These are phyloP conservation scores for Drosophila ananassae DNA, from an alignment of 1,140 invertebrate species.

Conservation along the genomic window DNA sequence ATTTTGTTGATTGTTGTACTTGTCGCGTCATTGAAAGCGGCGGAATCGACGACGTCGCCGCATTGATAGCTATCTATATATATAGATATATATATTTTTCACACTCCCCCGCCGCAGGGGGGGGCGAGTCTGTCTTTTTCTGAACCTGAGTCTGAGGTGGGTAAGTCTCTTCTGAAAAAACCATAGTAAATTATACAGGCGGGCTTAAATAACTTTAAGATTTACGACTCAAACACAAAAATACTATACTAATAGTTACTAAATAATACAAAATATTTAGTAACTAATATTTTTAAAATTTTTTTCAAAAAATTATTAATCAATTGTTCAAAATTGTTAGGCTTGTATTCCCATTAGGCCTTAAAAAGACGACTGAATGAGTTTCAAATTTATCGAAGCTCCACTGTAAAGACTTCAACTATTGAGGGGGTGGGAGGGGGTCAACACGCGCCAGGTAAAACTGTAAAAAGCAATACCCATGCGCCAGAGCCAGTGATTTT, in stretches of 20 bases:
- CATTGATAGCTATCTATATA: slow-evolving; percentile 36
- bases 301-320: neutral
- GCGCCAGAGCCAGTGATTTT: slow-evolving; percentile 18
- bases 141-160: neutral
- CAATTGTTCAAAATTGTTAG: too few relatives aligned
- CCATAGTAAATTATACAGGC: neutral
- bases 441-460: slow-evolving; percentile 25
- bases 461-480: slow-evolving; percentile 33
- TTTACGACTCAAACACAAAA: neutral
- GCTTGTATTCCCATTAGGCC: too few relatives aligned
- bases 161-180: slow-evolving; percentile 30
- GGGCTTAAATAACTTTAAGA: neutral
- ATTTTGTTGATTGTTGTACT: slow-evolving; percentile 48
- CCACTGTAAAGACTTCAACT: slow-evolving; percentile 10
- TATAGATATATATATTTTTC: neutral
- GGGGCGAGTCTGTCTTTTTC: slow-evolving; percentile 2
- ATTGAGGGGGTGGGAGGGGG: neutral
- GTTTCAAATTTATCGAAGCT: neutral
- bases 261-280: neutral
- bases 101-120: slow-evolving; percentile 17
- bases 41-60: slow-evolving; percentile 53
- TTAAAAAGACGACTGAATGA: neutral
- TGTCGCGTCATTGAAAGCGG: slow-evolving; percentile 51
- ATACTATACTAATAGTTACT: neutral
- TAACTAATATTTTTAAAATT: neutral